A percentile compares a stretch with the other conserved stretches of the same genome.
Evolutionary conservation across 2,113 vertebrate species (phyloP).

Genomic region (Cinclus cinclus): DNA sequence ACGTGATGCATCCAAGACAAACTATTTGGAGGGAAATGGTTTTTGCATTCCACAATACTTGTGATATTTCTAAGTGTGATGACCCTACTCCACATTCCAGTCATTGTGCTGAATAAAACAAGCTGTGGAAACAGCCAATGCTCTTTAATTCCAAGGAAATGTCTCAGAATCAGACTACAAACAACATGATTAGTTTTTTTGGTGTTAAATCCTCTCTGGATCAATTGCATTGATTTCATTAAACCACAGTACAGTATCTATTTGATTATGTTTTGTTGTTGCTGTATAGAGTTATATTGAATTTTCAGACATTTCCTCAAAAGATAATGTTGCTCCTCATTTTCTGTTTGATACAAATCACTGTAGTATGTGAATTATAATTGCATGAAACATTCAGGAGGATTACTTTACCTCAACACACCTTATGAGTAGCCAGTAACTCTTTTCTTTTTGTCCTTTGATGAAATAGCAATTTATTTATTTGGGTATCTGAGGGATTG

Average conservation of each 20-base stretch:
- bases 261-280: neutral
- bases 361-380: neutral
- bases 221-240: neutral
- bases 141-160: neutral
- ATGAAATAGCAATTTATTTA: neutral
- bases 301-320: neutral
- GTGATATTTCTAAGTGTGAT: neutral
- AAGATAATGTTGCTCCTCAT: neutral
- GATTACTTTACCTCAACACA: neutral
- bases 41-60: neutral
- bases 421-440: neutral
- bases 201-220: neutral
- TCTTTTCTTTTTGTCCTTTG: neutral
- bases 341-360: neutral
- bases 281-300: neutral
- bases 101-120: neutral
- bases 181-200: neutral
- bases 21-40: neutral
- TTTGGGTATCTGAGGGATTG: neutral
- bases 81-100: neutral
- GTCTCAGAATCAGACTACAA: neutral
- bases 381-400: neutral
- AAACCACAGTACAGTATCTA: neutral
- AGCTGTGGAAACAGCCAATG: neutral
- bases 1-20: accelerated